Conservation (phyloP, 2,113 vertebrate species). For the Indri indri region DNA sequence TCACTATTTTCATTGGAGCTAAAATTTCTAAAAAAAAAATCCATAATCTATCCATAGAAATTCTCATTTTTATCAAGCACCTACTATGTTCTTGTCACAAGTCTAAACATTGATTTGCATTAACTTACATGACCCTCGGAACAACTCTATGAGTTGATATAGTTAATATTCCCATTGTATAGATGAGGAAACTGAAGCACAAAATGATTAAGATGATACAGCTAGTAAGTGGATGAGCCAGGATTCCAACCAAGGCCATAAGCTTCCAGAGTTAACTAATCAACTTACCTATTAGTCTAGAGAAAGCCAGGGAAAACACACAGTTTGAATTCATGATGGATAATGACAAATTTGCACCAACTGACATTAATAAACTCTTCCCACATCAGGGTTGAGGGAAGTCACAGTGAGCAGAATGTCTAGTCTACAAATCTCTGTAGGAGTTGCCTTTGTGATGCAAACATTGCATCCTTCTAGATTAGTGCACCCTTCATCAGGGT, state of each 20-base stretch:
- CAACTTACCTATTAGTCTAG: neutral
- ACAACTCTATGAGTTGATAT: neutral
- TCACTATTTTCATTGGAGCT: neutral
- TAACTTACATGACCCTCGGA: neutral
- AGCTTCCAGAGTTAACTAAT: neutral
- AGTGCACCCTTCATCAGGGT: neutral
- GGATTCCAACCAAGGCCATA: neutral
- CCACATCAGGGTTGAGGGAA: neutral
- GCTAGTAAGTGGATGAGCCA: neutral
- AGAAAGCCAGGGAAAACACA: neutral
- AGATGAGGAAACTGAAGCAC: neutral
- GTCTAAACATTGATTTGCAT: neutral
- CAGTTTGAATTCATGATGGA: neutral
- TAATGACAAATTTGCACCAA: neutral
- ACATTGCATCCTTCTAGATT: neutral
- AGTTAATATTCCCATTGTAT: neutral
- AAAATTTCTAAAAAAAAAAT: neutral
- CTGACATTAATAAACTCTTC: neutral
- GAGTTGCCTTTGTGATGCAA: neutral
- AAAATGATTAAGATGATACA: neutral
- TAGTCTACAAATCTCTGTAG: neutral
- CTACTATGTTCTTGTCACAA: neutral
- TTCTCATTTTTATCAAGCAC: neutral
- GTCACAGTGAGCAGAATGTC: neutral
- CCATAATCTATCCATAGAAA: neutral